Conservation (phyloP, 2,888 invertebrate species). For the Chymomyza caudatula region DNA sequence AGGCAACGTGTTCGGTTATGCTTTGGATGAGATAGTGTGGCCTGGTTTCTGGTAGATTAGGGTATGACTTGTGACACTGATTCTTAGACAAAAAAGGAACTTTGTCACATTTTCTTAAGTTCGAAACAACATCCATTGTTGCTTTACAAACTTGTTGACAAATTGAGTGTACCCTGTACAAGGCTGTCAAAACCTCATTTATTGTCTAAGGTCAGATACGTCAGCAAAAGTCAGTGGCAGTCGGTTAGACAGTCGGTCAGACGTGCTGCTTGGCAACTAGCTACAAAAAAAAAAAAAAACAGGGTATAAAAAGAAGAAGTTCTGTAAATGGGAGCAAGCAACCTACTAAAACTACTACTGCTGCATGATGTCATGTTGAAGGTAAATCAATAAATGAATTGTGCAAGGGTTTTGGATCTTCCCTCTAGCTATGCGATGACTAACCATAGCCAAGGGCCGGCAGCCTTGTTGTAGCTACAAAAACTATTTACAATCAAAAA, state of each 20-base stretch:
- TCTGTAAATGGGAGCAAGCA: neutral
- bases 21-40: too few relatives aligned
- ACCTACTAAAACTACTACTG: neutral
- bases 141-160: too few relatives aligned
- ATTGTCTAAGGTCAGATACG: neutral
- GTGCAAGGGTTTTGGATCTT: neutral
- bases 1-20: too few relatives aligned
- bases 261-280: neutral
- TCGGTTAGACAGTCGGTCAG: neutral
- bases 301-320: neutral
- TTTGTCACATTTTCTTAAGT: too few relatives aligned
- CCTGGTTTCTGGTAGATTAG: too few relatives aligned
- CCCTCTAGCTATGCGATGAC: constrained; percentile 17
- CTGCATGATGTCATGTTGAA: constrained; percentile 6
- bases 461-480: neutral
- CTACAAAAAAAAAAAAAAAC: neutral
- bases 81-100: too few relatives aligned
- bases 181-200: neutral
- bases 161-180: too few relatives aligned
- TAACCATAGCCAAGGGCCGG: neutral
- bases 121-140: too few relatives aligned
- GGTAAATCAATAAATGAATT: constrained; percentile 51
- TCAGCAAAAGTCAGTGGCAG: neutral
- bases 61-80: too few relatives aligned
- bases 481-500: constrained; percentile 9